Conservation (phyloP, 2,888 invertebrate genomes). For the Odontomyia ornata region DNA sequence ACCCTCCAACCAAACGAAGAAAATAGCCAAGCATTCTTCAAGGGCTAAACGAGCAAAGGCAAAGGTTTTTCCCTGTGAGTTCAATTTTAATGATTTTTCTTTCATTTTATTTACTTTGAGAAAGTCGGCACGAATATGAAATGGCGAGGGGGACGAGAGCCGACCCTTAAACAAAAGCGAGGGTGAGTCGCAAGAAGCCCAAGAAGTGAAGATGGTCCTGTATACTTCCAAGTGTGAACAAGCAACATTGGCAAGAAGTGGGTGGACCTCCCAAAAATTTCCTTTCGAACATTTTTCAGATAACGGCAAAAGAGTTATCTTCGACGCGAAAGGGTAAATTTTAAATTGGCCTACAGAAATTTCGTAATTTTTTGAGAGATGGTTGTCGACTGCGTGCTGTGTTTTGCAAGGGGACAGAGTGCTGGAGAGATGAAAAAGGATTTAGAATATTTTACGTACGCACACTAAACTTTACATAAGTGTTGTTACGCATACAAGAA, state of each 20-base stretch:
- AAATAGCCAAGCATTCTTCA: slow-evolving; percentile 8
- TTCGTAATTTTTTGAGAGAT: slow-evolving; percentile 36
- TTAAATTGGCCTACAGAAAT: slow-evolving; percentile 40
- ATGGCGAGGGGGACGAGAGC: slow-evolving; percentile 18
- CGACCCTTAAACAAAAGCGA: neutral
- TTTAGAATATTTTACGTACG: neutral
- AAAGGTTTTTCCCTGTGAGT: slow-evolving; percentile 36
- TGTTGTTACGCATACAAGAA: neutral
- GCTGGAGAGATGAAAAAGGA: neutral
- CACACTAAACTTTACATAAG: neutral
- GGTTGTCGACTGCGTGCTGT: neutral
- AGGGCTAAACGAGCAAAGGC: slow-evolving; percentile 36
- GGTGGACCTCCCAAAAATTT: slow-evolving; percentile 26
- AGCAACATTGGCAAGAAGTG: neutral
- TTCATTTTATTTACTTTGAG: slow-evolving; percentile 48
- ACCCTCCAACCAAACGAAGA: slow-evolving; percentile 3
- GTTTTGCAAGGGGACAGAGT: neutral
- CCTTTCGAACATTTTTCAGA: slow-evolving; percentile 28
- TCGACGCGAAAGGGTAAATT: slow-evolving; percentile 12
- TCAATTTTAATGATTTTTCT: slow-evolving; percentile 50
- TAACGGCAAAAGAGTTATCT: slow-evolving; percentile 40
- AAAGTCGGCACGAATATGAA: neutral
- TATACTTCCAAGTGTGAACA: neutral
- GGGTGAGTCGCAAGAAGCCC: slow-evolving; percentile 6
- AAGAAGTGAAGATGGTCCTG: neutral